Percentiles rank a stretch among this genome's conserved stretches.
These are phyloP conservation scores for Merops nubicus DNA, from an alignment of 2,113 vertebrate genomes.

Conservation along the genomic window DNA sequence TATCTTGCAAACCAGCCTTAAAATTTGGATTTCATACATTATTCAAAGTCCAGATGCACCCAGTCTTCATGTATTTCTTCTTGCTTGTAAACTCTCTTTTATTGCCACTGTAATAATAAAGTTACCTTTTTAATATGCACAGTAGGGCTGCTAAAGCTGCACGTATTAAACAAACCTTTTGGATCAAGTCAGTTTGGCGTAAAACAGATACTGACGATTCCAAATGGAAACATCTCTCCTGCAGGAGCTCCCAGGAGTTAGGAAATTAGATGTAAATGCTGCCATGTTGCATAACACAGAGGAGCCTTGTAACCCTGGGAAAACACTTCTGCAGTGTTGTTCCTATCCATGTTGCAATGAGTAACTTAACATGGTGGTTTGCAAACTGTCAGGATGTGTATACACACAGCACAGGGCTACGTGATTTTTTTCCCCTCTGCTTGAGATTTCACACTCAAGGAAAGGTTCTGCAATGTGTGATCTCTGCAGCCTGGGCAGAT, in stretches of 20 bases:
- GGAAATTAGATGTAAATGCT: neutral
- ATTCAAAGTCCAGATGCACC: conserved; percentile 64
- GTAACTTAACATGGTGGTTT: neutral
- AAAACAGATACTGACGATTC: conserved; percentile 50
- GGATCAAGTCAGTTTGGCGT: conserved; percentile 22
- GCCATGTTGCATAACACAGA: neutral
- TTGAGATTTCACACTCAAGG: neutral
- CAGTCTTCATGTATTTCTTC: conserved; percentile 23
- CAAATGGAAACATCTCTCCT: conserved; percentile 4
- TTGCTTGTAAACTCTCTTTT: conserved; percentile 63
- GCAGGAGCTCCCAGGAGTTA: neutral
- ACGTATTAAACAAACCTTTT: conserved; percentile 49
- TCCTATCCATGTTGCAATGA: neutral
- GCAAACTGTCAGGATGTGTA: neutral
- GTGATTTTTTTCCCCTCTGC: neutral
- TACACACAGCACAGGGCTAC: neutral
- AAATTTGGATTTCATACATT: conserved; percentile 68
- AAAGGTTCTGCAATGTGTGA: neutral
- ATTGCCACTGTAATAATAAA: neutral
- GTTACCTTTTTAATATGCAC: conserved; percentile 25
- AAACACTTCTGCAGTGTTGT: neutral
- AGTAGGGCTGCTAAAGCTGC: neutral
- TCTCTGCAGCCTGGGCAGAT: neutral
- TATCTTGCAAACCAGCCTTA: conserved; percentile 63
- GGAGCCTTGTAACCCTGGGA: neutral